Base-by-base conservation (phyloP, 2,888 invertebrate genomes). In the Lepidochitona cinerea region DNA sequence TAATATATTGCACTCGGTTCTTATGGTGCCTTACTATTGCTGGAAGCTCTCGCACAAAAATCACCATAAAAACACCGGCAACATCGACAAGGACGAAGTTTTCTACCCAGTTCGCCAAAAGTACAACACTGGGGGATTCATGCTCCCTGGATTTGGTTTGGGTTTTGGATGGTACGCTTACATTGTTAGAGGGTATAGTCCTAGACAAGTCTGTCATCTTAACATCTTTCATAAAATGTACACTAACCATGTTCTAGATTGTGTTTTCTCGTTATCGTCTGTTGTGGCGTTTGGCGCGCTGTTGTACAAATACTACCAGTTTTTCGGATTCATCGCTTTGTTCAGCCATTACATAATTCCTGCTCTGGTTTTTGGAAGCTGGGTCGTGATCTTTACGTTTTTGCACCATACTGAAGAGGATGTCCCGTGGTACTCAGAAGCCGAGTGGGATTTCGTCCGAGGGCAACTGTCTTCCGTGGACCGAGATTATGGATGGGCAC, bases 401-500 rank as follows among this genome's bases (percentile, higher is more conserved):
- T 82, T 89, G n/a, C 89, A 89, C 73, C 89, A 89, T 81, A 86
- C 82, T 7, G 89, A 89, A 65, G 79, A 85, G 53, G 84, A 82
- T 37, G 81, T 86, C n/a, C 88, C 89, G 0, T 89, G 89, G 89
- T 88, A 87, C 72, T 76, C 81, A 36, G 83, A 87, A 70, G 75
- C 78, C 35, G 76, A 81, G 64, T 89, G 89, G 89, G 83, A 83
- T 73, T 86, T 85, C 73, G 89, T 89, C 29, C 81, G 85, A n/a
- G 89, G 89, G n/a, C 88, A 89, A 76, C 82, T 89, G 37, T 87
- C 86, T 64, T 85, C 88, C 2, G 81, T 89, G 3, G 89, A 89
- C 76, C 81, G 89, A n/a, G 70, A 86, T 74, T 89, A 89, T 75
- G 89, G 89, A 29, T 82, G 84, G 82, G 87, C 86, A 29, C 88